phyloP scores from a whole-genome alignment of 2,113 vertebrate species.

The Stigmatopora nigra region DNA sequence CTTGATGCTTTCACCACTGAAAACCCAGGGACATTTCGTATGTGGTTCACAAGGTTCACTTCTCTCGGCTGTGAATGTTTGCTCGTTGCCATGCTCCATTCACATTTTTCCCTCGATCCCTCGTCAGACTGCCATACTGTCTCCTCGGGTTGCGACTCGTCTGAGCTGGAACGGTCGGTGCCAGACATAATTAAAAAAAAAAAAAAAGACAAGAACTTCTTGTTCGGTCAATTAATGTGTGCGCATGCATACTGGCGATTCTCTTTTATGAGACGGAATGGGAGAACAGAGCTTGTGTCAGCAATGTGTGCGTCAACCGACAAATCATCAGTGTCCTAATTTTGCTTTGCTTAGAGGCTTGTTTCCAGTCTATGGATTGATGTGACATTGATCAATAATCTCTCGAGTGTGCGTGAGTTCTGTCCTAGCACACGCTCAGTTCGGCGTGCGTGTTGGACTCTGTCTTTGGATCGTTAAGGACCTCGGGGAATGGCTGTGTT shows the following conservation, averaged over 20 bases:
- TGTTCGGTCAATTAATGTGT: conserved; percentile 63
- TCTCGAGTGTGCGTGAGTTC: conserved; percentile 32
- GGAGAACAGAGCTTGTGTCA: conserved; percentile 32
- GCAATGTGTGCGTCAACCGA: conserved; percentile 43
- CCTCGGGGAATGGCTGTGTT: conserved; percentile 51
- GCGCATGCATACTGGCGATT: conserved; percentile 26
- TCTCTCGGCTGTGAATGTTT: conserved; percentile 41
- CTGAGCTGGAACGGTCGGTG: conserved; percentile 30
- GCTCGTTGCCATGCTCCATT: conserved; percentile 46
- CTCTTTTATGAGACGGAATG: conserved; percentile 41
- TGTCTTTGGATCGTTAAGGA: conserved; percentile 57
- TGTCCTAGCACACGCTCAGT: conserved; percentile 6
- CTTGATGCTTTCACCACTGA: conserved; percentile 27
- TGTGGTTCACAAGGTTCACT: conserved; percentile 53
- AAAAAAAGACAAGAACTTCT: conserved; percentile 58
- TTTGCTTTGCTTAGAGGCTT: conserved; percentile 62
- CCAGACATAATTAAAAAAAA: conserved; percentile 58
- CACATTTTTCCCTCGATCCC: conserved; percentile 27
- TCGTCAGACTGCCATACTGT: conserved; percentile 40
- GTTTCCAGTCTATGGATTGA: conserved; percentile 60
- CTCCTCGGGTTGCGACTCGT: conserved; percentile 37
- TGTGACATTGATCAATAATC: conserved; percentile 67
- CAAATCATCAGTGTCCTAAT: conserved; percentile 64
- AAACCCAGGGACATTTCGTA: conserved; percentile 26
- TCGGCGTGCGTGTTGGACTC: conserved; percentile 11